Percentiles rank a stretch among this genome's conserved stretches.
Evolutionary conservation across 2,888 invertebrate genomes (phyloP).

Genomic region (Hylaea fasciaria): DNA sequence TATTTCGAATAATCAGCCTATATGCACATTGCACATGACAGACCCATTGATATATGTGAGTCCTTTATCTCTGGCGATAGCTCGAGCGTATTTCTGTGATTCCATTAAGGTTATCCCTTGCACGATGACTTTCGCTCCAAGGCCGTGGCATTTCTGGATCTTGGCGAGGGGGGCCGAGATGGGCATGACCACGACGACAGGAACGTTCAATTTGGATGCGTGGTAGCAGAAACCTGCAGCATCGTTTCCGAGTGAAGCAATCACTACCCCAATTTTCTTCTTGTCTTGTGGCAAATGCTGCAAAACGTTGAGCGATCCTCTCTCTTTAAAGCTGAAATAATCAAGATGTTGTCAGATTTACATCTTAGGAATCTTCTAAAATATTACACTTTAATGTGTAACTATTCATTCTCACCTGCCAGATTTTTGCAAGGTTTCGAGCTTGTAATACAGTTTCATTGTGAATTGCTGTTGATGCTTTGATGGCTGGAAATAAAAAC

Average conservation of each 20-base stretch:
- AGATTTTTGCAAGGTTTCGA: conserved; percentile 60
- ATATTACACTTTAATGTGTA: background rate
- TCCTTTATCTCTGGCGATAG: conserved; percentile 84
- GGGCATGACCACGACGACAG: conserved; percentile 89
- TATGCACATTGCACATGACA: no score
- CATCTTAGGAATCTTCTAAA: no score
- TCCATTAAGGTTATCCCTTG: conserved; percentile 86
- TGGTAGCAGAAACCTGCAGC: conserved; percentile 88
- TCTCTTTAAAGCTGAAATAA: conserved; percentile 87
- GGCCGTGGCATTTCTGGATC: conserved; percentile 85
- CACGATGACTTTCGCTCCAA: conserved; percentile 88
- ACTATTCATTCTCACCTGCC: conserved; percentile 55
- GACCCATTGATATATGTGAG: conserved; percentile 88
- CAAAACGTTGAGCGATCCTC: conserved; percentile 88
- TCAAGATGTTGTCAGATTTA: no score
- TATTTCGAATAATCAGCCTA: no score
- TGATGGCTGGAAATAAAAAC: conserved; percentile 59
- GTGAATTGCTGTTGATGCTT: conserved; percentile 61
- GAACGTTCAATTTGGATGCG: conserved; percentile 84
- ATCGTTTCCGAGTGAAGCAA: conserved; percentile 90
- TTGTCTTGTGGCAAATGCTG: conserved; percentile 84
- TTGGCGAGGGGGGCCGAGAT: conserved; percentile 87
- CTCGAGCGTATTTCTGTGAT: conserved; percentile 85
- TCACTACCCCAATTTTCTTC: conserved; percentile 86
- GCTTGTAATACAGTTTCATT: conserved; percentile 60